phyloP scores from a whole-genome alignment of 2,797 vertebrate genomes.

The Squalus acanthias region DNA sequence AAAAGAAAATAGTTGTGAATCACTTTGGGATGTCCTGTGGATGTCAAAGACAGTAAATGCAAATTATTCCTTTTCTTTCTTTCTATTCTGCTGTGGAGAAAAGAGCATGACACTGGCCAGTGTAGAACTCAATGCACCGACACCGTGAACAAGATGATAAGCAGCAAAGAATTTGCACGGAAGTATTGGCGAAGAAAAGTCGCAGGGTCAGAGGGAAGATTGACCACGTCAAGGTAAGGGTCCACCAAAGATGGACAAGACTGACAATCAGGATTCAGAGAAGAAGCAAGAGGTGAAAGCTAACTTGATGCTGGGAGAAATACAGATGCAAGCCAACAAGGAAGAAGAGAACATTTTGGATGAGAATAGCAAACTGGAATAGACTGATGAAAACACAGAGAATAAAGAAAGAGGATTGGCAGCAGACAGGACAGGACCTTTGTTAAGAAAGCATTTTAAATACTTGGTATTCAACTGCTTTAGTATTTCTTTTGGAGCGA shows the following conservation, averaged over 20 bases:
- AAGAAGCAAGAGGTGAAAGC: not conserved
- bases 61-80: not conserved
- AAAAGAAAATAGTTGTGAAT: not conserved
- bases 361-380: not conserved
- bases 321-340: not conserved
- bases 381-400: not conserved
- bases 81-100: not conserved
- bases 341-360: not conserved
- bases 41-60: not conserved
- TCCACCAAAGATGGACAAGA: not conserved
- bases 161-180: not conserved
- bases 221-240: not conserved
- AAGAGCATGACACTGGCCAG: not conserved
- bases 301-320: not conserved
- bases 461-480: not conserved
- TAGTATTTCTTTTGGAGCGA: conserved; percentile 7
- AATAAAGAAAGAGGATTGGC: not conserved
- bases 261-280: not conserved
- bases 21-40: not conserved
- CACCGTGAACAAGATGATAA: not conserved
- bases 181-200: not conserved
- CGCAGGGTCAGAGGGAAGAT: not conserved
- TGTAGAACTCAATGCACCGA: not conserved
- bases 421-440: not conserved
- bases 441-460: not conserved